phyloP scores from a whole-genome alignment of 1,140 invertebrate genomes.

The Plodia interpunctella region DNA sequence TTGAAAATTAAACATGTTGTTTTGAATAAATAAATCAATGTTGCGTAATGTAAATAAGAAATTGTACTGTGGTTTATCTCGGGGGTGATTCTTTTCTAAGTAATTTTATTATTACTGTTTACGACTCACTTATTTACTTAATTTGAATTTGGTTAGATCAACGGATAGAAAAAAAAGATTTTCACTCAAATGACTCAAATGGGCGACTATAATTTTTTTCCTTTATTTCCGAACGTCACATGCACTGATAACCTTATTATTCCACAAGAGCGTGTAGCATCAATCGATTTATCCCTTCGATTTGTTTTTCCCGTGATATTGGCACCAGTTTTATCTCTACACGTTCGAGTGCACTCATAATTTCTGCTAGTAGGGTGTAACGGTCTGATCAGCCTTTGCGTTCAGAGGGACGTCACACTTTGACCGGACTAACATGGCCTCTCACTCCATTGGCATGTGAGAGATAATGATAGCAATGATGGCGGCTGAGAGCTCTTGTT shows the following conservation, averaged over 20 bases:
- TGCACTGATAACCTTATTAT: background rate
- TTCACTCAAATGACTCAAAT: no score
- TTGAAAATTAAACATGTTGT: no score
- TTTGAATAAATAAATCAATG: no score
- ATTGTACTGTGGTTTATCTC: no score
- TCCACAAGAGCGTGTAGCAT: background rate
- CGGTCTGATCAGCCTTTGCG: constrained; percentile 40
- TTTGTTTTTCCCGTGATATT: constrained; percentile 18
- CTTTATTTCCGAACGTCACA: no score
- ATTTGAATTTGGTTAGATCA: no score
- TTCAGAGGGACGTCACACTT: constrained; percentile 42
- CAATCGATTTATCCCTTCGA: constrained; percentile 3
- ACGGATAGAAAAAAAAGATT: no score
- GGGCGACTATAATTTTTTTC: no score
- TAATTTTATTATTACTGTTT: no score
- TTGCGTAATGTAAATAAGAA: no score
- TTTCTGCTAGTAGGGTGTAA: constrained; percentile 40
- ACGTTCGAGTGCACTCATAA: constrained; percentile 52
- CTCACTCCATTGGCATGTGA: constrained; percentile 20
- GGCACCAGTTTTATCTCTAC: constrained; percentile 37
- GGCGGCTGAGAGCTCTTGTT: constrained; percentile 41
- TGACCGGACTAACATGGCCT: constrained; percentile 33
- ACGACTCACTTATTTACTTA: no score
- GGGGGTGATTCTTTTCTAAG: no score
- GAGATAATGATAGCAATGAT: constrained; percentile 38